A percentile compares a stretch with the other conserved stretches of the same genome.
phyloP scores from a whole-genome alignment of 2,797 vertebrate species.

The Oryzias sinensis region DNA sequence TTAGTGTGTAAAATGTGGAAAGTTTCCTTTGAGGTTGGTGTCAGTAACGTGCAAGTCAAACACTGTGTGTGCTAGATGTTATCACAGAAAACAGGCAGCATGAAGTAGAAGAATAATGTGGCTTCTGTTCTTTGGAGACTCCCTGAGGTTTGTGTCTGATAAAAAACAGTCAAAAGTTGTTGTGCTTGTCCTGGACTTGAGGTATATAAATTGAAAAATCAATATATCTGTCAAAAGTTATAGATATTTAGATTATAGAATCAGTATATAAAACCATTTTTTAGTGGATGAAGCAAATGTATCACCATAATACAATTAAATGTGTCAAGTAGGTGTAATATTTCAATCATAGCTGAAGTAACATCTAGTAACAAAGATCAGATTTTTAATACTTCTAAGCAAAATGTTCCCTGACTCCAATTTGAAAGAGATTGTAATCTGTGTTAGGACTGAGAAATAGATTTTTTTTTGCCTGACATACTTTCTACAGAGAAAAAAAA shows the following conservation, averaged over 20 bases:
- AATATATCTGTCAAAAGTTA: constrained; percentile 63
- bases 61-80: constrained; percentile 51
- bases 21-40: constrained; percentile 52
- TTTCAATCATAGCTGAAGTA: constrained; percentile 23
- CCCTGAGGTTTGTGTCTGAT: constrained; percentile 55
- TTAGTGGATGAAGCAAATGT: constrained; percentile 13
- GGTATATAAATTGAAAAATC: constrained; percentile 67
- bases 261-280: constrained; percentile 31
- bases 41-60: constrained; percentile 60
- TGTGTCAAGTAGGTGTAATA: constrained; percentile 6
- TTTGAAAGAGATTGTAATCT: constrained; percentile 41
- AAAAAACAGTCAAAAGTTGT: constrained; percentile 61
- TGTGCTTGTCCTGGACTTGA: constrained; percentile 74
- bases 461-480: constrained; percentile 61
- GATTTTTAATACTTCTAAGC: constrained; percentile 59
- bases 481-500: constrained; percentile 59
- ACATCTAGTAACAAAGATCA: constrained; percentile 49
- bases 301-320: background rate
- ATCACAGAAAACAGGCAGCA: constrained; percentile 50
- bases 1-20: constrained; percentile 40
- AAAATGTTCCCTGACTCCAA: constrained; percentile 51
- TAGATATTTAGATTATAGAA: constrained; percentile 49
- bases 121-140: constrained; percentile 53
- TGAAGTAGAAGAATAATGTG: constrained; percentile 58
- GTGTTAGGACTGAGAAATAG: constrained; percentile 44